Conservation (phyloP, 2,797 vertebrate genomes). For the Chloroceryle inda region DNA sequence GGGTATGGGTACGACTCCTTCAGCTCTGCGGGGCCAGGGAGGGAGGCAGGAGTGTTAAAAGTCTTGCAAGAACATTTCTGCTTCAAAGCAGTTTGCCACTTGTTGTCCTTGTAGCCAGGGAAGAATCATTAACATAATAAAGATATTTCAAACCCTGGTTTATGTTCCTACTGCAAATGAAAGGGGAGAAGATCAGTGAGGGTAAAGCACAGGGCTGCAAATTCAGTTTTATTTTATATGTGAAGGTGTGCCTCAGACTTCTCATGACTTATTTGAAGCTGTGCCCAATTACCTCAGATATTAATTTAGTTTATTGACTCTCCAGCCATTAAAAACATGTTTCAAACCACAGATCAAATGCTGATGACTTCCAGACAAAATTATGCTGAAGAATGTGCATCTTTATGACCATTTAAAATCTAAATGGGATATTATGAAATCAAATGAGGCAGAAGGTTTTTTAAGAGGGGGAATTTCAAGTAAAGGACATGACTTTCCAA, state of each 20-base stretch:
- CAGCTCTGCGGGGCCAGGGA: not conserved
- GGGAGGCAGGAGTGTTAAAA: not conserved
- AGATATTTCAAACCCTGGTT: not conserved
- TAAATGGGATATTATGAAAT: constrained; percentile 33
- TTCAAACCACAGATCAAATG: not conserved
- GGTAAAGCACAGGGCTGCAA: not conserved
- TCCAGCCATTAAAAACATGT: not conserved
- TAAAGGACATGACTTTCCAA: not conserved
- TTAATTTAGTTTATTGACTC: not conserved
- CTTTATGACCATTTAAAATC: not conserved
- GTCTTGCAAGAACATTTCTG: not conserved
- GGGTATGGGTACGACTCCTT: not conserved
- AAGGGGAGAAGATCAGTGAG: not conserved
- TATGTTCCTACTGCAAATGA: not conserved
- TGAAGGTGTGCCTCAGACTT: not conserved
- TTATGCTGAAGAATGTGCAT: not conserved
- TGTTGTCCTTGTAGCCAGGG: not conserved
- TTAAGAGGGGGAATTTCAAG: constrained; percentile 34
- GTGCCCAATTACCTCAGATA: not conserved
- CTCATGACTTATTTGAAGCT: not conserved
- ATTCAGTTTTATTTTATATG: not conserved
- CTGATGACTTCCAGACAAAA: constrained; percentile 38
- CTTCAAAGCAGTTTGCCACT: not conserved
- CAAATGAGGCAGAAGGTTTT: not conserved
- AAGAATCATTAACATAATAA: not conserved